phyloP scores from a whole-genome alignment of 2,888 invertebrate species.

The Caprella mutica region DNA sequence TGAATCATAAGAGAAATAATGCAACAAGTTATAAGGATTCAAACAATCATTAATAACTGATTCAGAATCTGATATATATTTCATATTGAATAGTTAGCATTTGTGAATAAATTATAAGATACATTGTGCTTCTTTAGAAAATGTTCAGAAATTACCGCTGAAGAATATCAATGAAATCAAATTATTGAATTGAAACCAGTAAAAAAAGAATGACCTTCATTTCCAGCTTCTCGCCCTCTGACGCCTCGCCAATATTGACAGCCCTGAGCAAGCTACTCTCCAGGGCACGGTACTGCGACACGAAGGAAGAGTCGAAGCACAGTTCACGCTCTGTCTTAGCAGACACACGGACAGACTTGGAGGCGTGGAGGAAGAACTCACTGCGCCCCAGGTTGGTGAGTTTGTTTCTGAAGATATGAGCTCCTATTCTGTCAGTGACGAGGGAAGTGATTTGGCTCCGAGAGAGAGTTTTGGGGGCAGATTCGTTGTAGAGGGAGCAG shows the following conservation, averaged over 20 bases:
- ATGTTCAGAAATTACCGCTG: no score
- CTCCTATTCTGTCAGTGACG: constrained; percentile 76
- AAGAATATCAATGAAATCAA: no score
- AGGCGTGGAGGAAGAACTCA: constrained; percentile 80
- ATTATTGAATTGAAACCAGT: no score
- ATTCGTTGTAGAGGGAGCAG: constrained; percentile 79
- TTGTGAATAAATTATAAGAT: no score
- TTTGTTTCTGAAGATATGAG: constrained; percentile 75
- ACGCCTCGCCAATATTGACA: constrained; percentile 1
- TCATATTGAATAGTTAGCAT: no score
- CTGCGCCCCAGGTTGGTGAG: constrained; percentile 73
- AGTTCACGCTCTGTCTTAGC: constrained; percentile 65
- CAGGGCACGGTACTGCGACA: constrained; percentile 64
- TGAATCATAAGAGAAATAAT: no score
- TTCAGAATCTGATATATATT: no score
- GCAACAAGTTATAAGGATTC: no score
- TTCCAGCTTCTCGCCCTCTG: neutral
- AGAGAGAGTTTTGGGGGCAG: constrained; percentile 60
- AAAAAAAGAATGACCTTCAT: neutral
- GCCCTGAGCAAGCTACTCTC: constrained; percentile 37
- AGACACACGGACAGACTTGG: constrained; percentile 82
- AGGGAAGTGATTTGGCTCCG: constrained; percentile 65
- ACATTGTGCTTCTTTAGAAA: no score
- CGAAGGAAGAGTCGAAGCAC: constrained; percentile 88
- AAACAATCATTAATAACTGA: no score